These are phyloP conservation scores for Ceuthmochares aereus DNA, from an alignment of 2,113 vertebrate species.

Conservation along the genomic window DNA sequence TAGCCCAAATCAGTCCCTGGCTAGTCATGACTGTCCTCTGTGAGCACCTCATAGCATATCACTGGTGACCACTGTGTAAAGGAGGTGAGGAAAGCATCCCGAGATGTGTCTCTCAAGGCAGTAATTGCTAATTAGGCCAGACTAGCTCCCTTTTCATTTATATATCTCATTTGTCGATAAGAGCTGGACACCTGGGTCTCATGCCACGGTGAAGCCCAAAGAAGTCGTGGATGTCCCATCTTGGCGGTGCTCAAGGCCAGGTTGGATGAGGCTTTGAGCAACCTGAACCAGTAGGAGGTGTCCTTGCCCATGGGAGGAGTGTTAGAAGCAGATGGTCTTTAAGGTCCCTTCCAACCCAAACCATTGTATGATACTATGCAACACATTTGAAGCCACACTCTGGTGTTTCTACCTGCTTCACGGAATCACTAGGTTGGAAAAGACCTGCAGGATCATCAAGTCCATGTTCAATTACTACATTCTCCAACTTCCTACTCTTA, in stretches of 20 bases:
- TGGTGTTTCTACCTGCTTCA: background rate
- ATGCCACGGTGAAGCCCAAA: no score
- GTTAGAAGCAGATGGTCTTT: no score
- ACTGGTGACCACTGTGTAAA: background rate
- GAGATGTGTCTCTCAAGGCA: background rate
- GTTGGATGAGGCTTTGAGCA: no score
- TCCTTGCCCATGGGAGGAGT: no score
- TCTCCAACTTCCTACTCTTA: background rate
- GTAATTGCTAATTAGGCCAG: background rate
- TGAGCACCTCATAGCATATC: background rate
- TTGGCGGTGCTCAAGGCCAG: no score
- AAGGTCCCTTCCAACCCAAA: no score
- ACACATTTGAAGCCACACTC: rapidly evolving
- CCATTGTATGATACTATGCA: background rate
- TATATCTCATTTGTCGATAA: background rate
- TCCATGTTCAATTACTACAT: no score
- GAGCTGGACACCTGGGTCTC: background rate
- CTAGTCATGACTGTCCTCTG: background rate
- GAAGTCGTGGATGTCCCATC: no score
- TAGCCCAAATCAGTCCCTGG: background rate
- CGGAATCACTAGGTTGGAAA: no score
- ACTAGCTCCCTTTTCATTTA: background rate
- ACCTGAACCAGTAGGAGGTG: no score
- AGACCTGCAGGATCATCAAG: no score
- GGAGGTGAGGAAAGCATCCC: background rate